Percentiles rank a stretch among this genome's conserved stretches.
Evolutionary conservation across 2,797 vertebrate genomes (phyloP).

Genomic region (Acanthurus leucopareius): DNA sequence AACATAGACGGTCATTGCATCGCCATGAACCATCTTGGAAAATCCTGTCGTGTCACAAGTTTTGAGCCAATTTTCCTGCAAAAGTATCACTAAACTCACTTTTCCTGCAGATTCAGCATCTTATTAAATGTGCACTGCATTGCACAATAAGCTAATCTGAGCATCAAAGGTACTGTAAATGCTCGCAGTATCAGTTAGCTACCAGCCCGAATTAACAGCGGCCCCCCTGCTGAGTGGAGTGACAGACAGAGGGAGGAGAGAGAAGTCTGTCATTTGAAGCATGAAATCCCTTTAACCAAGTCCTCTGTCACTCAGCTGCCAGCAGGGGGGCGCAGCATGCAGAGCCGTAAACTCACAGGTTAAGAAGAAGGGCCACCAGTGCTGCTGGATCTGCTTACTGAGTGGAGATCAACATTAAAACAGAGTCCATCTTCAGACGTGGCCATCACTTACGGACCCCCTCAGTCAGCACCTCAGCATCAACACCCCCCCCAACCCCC

Average conservation of each 20-base stretch:
- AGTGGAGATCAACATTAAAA: slow-evolving; percentile 45
- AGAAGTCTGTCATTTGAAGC: slow-evolving; percentile 72
- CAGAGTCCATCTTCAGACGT: slow-evolving; percentile 26
- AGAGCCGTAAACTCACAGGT: slow-evolving; percentile 66
- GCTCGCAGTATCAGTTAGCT: slow-evolving; percentile 52
- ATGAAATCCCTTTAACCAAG: slow-evolving; percentile 79
- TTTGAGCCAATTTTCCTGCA: not conserved
- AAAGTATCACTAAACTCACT: slow-evolving; percentile 12
- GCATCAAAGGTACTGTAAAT: slow-evolving; percentile 42
- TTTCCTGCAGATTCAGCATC: slow-evolving; percentile 41
- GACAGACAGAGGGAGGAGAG: slow-evolving; percentile 67
- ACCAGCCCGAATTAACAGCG: slow-evolving; percentile 52
- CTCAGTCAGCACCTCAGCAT: slow-evolving; percentile 56
- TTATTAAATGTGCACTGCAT: slow-evolving; percentile 22
- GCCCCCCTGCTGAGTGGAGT: slow-evolving; percentile 48
- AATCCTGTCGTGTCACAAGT: slow-evolving; percentile 4
- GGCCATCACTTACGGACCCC: slow-evolving; percentile 34
- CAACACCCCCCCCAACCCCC: not conserved
- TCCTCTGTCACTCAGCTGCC: slow-evolving; percentile 74
- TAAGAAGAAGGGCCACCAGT: slow-evolving; percentile 60
- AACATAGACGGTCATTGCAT: not conserved
- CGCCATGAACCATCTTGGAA: not conserved
- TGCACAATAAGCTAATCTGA: slow-evolving; percentile 29
- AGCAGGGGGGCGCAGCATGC: slow-evolving; percentile 58
- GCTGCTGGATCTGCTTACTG: slow-evolving; percentile 42